These are phyloP conservation scores for Rhynchopsitta pachyrhyncha DNA, from an alignment of 2,113 vertebrate species.

Conservation along the genomic window DNA sequence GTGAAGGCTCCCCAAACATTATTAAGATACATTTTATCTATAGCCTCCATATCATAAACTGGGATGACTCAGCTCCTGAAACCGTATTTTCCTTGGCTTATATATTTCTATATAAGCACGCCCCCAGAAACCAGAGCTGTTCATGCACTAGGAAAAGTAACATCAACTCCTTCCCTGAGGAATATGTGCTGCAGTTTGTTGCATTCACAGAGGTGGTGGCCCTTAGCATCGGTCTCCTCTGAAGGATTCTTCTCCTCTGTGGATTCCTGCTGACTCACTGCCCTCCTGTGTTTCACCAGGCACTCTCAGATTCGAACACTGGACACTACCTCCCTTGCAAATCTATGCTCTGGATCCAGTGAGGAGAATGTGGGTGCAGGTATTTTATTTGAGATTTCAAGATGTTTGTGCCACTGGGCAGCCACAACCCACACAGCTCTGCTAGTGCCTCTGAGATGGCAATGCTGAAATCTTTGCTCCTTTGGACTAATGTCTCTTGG, in stretches of 20 bases:
- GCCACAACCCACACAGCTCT: neutral
- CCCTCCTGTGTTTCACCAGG: neutral
- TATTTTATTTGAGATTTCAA: neutral
- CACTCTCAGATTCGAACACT: neutral
- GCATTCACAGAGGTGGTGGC: neutral
- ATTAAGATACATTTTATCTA: neutral
- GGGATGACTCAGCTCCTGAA: neutral
- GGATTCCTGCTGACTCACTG: neutral
- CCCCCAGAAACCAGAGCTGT: neutral
- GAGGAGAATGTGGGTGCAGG: neutral
- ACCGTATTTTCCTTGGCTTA: neutral
- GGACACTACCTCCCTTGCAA: neutral
- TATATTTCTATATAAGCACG: neutral
- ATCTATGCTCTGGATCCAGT: neutral
- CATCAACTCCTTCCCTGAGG: neutral
- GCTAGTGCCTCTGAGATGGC: neutral
- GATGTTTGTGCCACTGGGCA: fast-evolving
- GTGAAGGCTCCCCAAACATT: neutral
- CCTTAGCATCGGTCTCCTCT: neutral
- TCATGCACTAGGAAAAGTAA: neutral
- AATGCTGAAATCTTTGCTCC: neutral
- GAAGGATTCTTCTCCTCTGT: neutral
- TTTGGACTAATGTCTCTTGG: neutral
- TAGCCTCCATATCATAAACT: neutral
- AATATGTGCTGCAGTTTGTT: neutral